These are phyloP conservation scores for Periplaneta americana DNA, from an alignment of 1,140 invertebrate species.

Conservation along the genomic window DNA sequence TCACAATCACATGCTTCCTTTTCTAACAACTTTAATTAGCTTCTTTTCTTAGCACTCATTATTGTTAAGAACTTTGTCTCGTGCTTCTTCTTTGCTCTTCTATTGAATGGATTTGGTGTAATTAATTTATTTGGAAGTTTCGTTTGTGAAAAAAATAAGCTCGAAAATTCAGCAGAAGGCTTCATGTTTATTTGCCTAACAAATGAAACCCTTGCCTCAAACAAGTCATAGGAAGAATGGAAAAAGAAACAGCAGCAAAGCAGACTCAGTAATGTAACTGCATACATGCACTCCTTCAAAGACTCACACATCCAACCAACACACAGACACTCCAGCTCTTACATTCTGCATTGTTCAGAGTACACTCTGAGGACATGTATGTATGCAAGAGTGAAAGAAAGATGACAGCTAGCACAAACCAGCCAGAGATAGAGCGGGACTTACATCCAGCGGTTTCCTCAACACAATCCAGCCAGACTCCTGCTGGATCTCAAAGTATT, in stretches of 20 bases:
- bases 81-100: too few relatives aligned
- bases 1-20: too few relatives aligned
- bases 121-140: too few relatives aligned
- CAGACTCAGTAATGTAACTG: not conserved
- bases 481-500: conserved; percentile 93
- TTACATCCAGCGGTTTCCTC: conserved; percentile 92
- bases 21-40: too few relatives aligned
- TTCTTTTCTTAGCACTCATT: too few relatives aligned
- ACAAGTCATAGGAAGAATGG: conserved; percentile 6
- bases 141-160: too few relatives aligned
- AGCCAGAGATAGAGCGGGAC: conserved; percentile 41
- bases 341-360: not conserved
- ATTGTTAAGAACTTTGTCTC: too few relatives aligned
- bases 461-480: conserved; percentile 94
- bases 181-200: too few relatives aligned
- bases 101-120: too few relatives aligned
- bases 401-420: conserved; percentile 15
- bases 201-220: conserved; percentile 12
- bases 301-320: not conserved
- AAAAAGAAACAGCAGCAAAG: conserved; percentile 7
- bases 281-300: not conserved
- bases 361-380: not conserved
- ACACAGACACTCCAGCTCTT: not conserved
- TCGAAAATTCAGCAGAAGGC: too few relatives aligned
- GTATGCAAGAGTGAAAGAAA: not conserved